Conservation (phyloP, 2,113 vertebrate species). For the Ameiurus melas region DNA sequence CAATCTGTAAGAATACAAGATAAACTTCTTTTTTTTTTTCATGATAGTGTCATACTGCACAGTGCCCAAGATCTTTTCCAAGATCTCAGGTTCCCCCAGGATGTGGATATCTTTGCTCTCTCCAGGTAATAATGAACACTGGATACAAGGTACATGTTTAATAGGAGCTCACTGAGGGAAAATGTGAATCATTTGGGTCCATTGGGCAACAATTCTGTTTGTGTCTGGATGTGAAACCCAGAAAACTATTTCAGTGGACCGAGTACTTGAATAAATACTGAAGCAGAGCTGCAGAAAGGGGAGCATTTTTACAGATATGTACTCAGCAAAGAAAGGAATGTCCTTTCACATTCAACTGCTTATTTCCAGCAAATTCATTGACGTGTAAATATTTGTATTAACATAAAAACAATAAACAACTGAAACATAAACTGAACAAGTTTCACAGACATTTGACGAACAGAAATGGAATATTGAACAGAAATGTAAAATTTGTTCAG, state of each 20-base stretch:
- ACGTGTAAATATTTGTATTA: no score
- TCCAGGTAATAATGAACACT: background rate
- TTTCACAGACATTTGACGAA: no score
- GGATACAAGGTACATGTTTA: background rate
- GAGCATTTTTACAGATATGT: background rate
- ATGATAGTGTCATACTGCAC: background rate
- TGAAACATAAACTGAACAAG: no score
- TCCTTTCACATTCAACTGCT: no score
- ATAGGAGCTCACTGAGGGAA: background rate
- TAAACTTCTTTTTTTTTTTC: background rate
- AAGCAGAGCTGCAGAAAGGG: no score
- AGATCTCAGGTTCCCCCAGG: background rate
- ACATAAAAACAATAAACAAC: no score
- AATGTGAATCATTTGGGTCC: background rate
- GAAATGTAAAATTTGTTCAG: no score
- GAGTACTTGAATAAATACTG: no score
- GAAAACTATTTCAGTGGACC: background rate
- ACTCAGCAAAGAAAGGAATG: no score
- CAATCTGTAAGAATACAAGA: slow-evolving; percentile 3
- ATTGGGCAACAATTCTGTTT: background rate
- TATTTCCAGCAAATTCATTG: no score
- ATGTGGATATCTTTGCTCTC: background rate
- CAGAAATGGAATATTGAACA: no score
- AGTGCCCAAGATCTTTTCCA: background rate
- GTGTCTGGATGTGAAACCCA: background rate